Conservation (phyloP, 2,113 vertebrate species). For the Microtus richardsoni region DNA sequence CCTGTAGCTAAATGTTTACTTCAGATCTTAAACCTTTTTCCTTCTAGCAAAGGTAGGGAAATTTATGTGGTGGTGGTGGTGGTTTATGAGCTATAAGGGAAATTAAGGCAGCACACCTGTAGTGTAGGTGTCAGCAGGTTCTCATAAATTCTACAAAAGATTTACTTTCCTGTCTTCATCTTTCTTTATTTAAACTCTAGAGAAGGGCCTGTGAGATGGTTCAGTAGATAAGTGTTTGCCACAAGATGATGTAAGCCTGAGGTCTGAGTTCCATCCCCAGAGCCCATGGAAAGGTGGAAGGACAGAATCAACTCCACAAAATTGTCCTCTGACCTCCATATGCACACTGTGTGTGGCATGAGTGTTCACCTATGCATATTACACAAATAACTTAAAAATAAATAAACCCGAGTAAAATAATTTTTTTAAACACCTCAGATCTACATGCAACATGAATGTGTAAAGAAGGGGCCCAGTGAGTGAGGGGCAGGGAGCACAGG, state of each 20-base stretch:
- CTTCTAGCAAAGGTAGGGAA: background rate
- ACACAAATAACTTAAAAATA: background rate
- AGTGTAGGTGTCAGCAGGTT: background rate
- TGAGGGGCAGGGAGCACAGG: background rate
- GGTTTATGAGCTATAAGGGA: background rate
- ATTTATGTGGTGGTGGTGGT: background rate
- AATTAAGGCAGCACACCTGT: background rate
- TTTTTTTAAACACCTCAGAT: background rate
- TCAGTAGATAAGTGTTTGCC: background rate
- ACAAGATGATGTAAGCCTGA: background rate
- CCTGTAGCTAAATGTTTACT: conserved; percentile 12
- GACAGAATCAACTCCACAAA: background rate
- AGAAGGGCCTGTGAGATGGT: background rate
- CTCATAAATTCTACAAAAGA: background rate
- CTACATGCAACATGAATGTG: background rate
- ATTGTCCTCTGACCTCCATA: background rate
- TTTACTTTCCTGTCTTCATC: background rate
- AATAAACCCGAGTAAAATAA: background rate
- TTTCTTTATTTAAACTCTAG: background rate
- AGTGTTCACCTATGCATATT: background rate
- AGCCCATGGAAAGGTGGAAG: background rate
- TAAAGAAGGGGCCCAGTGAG: background rate
- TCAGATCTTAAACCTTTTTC: background rate
- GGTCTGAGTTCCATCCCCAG: background rate
- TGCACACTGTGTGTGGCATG: too few relatives aligned